These are phyloP conservation scores for Onychostoma macrolepis DNA, from an alignment of 2,113 vertebrate genomes.

Conservation along the genomic window DNA sequence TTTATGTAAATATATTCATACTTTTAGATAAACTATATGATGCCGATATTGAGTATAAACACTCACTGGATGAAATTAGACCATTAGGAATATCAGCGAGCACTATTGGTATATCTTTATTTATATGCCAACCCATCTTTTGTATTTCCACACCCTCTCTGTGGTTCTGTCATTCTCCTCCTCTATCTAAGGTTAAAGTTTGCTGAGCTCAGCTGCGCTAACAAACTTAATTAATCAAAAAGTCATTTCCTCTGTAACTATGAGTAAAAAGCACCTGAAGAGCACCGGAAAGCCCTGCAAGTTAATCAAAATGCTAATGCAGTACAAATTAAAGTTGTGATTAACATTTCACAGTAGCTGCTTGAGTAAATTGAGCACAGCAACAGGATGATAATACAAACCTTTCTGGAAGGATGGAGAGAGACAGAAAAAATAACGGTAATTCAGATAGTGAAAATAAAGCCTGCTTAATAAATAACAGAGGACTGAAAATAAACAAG, in stretches of 20 bases:
- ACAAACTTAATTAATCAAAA: conserved; percentile 95
- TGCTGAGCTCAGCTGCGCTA: conserved; percentile 90
- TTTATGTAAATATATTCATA: background rate
- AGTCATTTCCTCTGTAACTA: conserved; percentile 93
- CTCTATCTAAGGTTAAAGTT: conserved; percentile 82
- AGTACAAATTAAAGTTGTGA: conserved; percentile 96
- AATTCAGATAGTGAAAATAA: background rate
- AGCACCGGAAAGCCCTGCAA: conserved; percentile 82
- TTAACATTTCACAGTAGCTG: conserved; percentile 97
- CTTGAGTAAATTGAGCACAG: conserved; percentile 92
- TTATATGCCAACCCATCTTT: background rate
- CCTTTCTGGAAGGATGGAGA: conserved; percentile 3
- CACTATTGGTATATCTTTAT: background rate
- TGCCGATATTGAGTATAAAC: background rate
- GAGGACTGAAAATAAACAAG: background rate
- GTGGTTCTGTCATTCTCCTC: conserved; percentile 45
- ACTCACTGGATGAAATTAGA: background rate
- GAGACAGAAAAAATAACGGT: background rate
- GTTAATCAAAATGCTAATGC: conserved; percentile 98
- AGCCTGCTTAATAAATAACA: background rate
- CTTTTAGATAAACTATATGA: background rate
- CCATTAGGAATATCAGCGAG: background rate
- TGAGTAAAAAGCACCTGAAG: conserved; percentile 88
- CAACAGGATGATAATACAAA: conserved; percentile 79
- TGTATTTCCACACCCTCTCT: background rate